phyloP scores from a whole-genome alignment of 1,140 invertebrate genomes.

The Ladona fulva region DNA sequence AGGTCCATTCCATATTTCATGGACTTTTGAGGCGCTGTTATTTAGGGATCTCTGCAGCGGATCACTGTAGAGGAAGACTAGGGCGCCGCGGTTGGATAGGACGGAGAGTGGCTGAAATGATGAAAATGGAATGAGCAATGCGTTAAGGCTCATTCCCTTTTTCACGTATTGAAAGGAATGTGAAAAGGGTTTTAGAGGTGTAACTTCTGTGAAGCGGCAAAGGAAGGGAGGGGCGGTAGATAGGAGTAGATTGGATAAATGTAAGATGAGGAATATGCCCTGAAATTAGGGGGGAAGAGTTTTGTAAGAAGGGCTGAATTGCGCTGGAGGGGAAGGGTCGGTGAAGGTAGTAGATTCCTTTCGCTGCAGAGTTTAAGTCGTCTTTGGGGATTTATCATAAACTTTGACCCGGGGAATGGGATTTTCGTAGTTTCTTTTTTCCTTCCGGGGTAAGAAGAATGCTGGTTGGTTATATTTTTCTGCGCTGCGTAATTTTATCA shows the following conservation, averaged over 20 bases:
- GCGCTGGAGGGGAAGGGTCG: neutral
- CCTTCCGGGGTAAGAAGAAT: neutral
- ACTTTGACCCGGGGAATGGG: neutral
- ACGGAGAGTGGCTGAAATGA: too few species aligned
- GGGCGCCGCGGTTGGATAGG: too few species aligned
- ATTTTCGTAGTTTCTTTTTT: neutral
- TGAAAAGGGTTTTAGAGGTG: neutral
- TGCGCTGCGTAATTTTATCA: constrained; percentile 1
- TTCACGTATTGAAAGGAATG: neutral
- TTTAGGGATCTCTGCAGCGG: neutral
- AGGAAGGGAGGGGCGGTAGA: too few species aligned
- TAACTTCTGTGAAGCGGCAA: too few species aligned
- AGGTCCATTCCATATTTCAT: neutral
- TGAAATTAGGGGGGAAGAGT: neutral
- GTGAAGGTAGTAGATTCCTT: neutral
- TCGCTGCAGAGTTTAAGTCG: neutral
- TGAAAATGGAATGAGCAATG: neutral
- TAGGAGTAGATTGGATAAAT: too few species aligned
- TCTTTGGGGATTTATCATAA: constrained; percentile 2
- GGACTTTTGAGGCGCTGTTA: neutral
- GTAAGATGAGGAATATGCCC: neutral
- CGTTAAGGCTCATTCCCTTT: neutral
- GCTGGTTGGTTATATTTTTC: neutral
- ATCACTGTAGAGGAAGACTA: neutral
- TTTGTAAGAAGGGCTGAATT: neutral